Evolutionary conservation across 1,140 invertebrate genomes (phyloP).

Genomic region (Leptinotarsa undecemlineata): DNA sequence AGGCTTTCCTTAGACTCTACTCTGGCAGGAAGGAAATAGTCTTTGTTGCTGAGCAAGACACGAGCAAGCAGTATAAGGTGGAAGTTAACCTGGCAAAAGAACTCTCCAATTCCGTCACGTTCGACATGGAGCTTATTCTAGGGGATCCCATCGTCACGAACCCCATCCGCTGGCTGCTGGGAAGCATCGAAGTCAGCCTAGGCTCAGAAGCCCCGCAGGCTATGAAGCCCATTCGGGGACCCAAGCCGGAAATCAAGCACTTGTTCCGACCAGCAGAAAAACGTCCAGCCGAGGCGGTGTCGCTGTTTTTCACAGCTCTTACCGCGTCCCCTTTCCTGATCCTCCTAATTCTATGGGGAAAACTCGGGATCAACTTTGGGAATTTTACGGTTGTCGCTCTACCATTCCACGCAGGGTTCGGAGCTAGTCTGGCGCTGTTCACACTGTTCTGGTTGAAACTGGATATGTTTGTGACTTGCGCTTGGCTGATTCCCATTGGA

Average conservation of each 20-base stretch:
- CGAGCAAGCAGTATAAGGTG: constrained; percentile 82
- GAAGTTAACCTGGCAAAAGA: constrained; percentile 80
- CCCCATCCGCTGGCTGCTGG: constrained; percentile 85
- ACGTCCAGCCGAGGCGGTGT: constrained; percentile 83
- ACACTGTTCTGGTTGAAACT: constrained; percentile 88
- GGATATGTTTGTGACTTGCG: constrained; percentile 95
- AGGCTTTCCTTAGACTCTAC: constrained; percentile 86
- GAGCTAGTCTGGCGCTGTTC: constrained; percentile 86
- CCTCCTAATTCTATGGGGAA: constrained; percentile 84
- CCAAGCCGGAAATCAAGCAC: constrained; percentile 89
- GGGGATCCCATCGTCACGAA: constrained; percentile 90
- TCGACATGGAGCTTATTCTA: constrained; percentile 83
- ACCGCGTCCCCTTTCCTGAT: constrained; percentile 82
- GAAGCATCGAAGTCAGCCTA: constrained; percentile 76
- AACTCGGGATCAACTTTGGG: constrained; percentile 86
- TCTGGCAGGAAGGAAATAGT: constrained; percentile 80
- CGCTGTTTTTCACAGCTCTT: constrained; percentile 86
- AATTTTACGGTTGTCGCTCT: constrained; percentile 82
- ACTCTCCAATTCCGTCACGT: constrained; percentile 78
- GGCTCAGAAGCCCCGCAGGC: constrained; percentile 53
- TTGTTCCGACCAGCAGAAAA: constrained; percentile 91
- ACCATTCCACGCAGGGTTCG: constrained; percentile 82
- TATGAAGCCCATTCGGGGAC: constrained; percentile 55
- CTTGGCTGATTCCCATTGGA: constrained; percentile 82
- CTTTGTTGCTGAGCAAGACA: constrained; percentile 91